Evolutionary conservation across 2,113 vertebrate species (phyloP), one percentile per base, ranked within the genome.

Genomic region (Pelobates fuscus): DNA sequence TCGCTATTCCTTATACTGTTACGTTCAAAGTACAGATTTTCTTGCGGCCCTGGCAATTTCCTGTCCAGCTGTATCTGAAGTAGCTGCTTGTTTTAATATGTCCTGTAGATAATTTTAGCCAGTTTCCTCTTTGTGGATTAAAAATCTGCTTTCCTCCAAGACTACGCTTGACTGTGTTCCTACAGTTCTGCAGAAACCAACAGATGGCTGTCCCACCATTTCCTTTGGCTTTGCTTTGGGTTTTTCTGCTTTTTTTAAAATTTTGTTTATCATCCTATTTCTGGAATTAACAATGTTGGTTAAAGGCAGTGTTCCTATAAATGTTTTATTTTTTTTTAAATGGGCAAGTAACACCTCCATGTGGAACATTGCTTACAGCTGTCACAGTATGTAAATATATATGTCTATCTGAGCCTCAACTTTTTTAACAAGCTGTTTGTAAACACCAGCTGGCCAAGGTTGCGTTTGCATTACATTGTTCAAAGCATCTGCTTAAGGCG

Each of bases 31-130:
- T 86, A 81, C 86, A 90, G 88, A 91, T 91, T 90, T 93, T 86
- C 86, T 87, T 85, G 86, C 88, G 88, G 90, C 85, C 83, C 86
- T 87, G 91, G 89, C 88, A 90, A 94, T 94, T 94, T 96, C 93
- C 93, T 94, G 93, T 92, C 92, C 90, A 91, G 89, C 92, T 93
- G 93, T 90, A 82, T 84, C 89, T 89, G 83, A 82, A 89, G 85
- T 83, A 86, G 86, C 79, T 74, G 15, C 2, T 81, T 81, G 79
- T 81, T 64, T 78, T 74, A 81, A 81, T 81, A 79, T 75, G 82
- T 78, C 65, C 75, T 82, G 81, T 2, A 70, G 86, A 87, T 91
- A 89, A 92, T 90, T 91, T 92, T 91, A 90, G 88, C 82, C 75
- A 79, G 80, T 91, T 92, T 90, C 86, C 88, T 91, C 85, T 88